Conservation (phyloP, 2,888 invertebrate species). For the Alviniconcha strummeri region DNA sequence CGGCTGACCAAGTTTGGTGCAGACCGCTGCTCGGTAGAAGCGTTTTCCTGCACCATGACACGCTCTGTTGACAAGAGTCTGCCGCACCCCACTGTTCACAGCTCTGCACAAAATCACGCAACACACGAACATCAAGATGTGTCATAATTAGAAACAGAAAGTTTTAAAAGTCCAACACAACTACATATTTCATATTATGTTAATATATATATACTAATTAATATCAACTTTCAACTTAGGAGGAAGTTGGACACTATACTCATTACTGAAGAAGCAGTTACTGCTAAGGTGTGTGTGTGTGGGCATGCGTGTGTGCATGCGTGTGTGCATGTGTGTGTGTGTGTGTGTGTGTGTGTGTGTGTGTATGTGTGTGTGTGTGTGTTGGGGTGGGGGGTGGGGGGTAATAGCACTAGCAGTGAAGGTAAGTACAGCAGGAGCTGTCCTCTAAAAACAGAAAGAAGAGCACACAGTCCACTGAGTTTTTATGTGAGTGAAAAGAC, state of each 20-base stretch:
- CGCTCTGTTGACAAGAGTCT: background rate
- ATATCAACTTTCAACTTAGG: no score
- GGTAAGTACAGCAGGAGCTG: no score
- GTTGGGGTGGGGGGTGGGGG: background rate
- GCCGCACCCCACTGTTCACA: background rate
- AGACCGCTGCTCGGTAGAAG: constrained; percentile 75
- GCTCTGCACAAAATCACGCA: background rate
- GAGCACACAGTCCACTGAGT: no score
- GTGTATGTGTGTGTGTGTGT: background rate
- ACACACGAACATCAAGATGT: background rate
- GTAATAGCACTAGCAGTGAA: no score
- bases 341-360: background rate
- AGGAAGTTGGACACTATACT: no score
- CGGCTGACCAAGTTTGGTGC: constrained; percentile 76
- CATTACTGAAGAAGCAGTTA: no score
- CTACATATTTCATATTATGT: background rate
- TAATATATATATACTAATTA: no score
- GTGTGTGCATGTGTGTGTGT: background rate
- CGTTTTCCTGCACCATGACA: constrained; percentile 9
- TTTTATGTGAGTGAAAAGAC: no score
- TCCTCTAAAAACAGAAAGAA: no score
- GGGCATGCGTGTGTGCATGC: background rate
- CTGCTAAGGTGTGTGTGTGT: background rate
- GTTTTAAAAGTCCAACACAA: background rate
- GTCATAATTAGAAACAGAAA: no score